A percentile compares a stretch with the other conserved stretches of the same genome.
Conservation (phyloP, 2,797 vertebrate species). For the Ctenochaetus hawaiiensis region DNA sequence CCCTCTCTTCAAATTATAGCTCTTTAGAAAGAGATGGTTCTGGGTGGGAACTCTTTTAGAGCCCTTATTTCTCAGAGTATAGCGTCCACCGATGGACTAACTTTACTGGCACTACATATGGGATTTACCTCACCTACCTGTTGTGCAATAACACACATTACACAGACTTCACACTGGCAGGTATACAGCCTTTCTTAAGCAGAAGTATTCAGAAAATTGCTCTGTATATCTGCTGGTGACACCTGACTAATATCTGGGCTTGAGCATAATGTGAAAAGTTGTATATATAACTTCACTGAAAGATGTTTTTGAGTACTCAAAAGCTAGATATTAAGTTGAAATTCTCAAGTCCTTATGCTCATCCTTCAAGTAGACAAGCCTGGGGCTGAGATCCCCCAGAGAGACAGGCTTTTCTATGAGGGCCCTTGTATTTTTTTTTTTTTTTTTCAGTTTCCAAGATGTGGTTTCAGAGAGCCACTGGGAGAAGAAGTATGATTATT, state of each 20-base stretch:
- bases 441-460: constrained; percentile 27
- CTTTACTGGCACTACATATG: background rate
- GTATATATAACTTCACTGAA: background rate
- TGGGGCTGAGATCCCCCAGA: constrained; percentile 32
- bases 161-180: background rate
- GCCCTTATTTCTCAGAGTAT: too few relatives aligned
- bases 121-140: background rate
- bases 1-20: too few relatives aligned
- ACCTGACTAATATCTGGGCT: constrained; percentile 1
- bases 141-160: constrained; percentile 4
- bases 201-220: constrained; percentile 13
- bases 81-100: background rate
- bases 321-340: constrained; percentile 25
- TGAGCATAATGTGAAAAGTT: background rate
- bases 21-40: too few relatives aligned
- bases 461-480: constrained; percentile 30
- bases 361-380: constrained; percentile 29
- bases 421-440: background rate
- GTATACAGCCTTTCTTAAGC: constrained; percentile 3
- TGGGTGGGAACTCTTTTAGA: too few relatives aligned
- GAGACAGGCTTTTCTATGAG: constrained; percentile 19
- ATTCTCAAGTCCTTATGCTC: background rate
- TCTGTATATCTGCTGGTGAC: constrained; percentile 15
- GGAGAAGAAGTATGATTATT: constrained; percentile 32
- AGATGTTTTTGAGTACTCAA: background rate